Evolutionary conservation across 2,888 invertebrate species (phyloP).

Genomic region (Spisula solida): DNA sequence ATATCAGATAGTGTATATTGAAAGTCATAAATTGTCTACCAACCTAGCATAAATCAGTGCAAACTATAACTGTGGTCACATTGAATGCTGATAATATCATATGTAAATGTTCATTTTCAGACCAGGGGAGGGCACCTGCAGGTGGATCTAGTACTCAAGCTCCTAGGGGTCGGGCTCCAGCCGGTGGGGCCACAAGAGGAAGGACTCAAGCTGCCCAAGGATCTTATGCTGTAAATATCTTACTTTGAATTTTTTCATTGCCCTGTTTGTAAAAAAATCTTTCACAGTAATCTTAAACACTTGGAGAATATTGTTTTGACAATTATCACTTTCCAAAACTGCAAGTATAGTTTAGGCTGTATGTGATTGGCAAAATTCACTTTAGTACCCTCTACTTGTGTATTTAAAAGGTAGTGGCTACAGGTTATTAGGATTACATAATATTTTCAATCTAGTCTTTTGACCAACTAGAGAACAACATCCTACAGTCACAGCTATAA

Average conservation of each 20-base stretch:
- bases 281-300: neutral
- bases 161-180: constrained; percentile 52
- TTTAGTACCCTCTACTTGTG: too few relatives aligned
- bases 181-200: constrained; percentile 65
- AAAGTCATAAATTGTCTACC: too few relatives aligned
- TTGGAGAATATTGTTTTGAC: neutral
- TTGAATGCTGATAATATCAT: neutral
- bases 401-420: too few relatives aligned
- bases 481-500: too few relatives aligned
- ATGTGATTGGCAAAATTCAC: too few relatives aligned
- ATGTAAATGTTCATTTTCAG: constrained; percentile 49
- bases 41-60: too few relatives aligned
- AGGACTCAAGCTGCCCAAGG: constrained; percentile 59
- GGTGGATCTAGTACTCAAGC: constrained; percentile 39
- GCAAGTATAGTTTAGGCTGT: too few relatives aligned
- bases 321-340: too few relatives aligned
- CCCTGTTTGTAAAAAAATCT: neutral
- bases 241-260: neutral
- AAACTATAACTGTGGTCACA: neutral
- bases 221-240: constrained; percentile 67
- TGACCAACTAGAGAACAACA: too few relatives aligned
- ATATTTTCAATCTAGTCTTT: too few relatives aligned
- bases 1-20: too few relatives aligned
- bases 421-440: too few relatives aligned
- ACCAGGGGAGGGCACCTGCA: constrained; percentile 56